These are phyloP conservation scores for Poecilia wingei DNA, from an alignment of 2,797 vertebrate genomes.

Conservation along the genomic window DNA sequence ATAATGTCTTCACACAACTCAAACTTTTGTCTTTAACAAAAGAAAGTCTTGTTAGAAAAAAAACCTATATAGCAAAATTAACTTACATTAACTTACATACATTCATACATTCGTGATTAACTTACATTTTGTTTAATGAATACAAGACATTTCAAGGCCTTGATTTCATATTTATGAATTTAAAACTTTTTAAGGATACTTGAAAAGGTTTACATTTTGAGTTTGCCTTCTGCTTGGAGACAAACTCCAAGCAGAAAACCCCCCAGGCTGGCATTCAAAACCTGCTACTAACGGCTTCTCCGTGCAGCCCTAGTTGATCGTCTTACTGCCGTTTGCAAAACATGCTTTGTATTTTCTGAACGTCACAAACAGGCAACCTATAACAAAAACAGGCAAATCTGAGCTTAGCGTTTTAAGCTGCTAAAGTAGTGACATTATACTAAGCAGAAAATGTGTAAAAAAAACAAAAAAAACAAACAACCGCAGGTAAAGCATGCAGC, in stretches of 20 bases:
- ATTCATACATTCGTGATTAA: no score
- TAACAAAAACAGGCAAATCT: slow-evolving; percentile 6
- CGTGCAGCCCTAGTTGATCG: neutral
- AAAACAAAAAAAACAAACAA: neutral
- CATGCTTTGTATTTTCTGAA: slow-evolving; percentile 2
- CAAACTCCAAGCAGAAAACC: neutral
- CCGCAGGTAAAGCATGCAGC: slow-evolving; percentile 44
- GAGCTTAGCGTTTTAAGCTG: slow-evolving; percentile 11
- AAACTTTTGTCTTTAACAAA: no score
- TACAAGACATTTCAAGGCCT: no score
- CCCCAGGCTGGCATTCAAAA: neutral
- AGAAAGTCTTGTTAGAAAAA: no score
- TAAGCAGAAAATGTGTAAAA: neutral
- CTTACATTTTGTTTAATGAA: no score
- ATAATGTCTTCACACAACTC: no score
- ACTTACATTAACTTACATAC: no score
- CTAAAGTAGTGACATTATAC: neutral
- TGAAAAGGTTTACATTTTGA: no score
- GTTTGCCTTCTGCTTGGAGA: no score
- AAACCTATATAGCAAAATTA: no score
- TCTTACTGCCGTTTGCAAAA: neutral
- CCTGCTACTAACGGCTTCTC: neutral
- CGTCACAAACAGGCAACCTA: slow-evolving; percentile 19
- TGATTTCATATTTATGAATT: no score
- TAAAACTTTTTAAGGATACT: no score